A percentile compares a stretch with the other conserved stretches of the same genome.
These are phyloP conservation scores for Trypoxylus dichotomus DNA, from an alignment of 1,140 invertebrate species.

Conservation along the genomic window DNA sequence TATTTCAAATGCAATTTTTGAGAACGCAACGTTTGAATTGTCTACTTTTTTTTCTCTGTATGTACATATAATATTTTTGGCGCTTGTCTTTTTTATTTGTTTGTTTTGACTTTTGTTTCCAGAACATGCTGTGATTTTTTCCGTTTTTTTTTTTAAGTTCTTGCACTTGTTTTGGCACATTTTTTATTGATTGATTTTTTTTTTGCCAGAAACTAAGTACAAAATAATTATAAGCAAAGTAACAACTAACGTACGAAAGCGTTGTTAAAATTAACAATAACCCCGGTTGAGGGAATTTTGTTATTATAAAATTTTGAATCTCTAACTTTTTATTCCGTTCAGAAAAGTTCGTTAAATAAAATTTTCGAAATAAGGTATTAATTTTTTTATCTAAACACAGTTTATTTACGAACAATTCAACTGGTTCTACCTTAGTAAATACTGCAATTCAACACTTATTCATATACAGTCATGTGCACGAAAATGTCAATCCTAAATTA, in stretches of 20 bases:
- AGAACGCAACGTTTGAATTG: not conserved
- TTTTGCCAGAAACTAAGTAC: not conserved
- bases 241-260: not conserved
- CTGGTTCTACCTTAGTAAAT: no score
- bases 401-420: no score
- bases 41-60: not conserved
- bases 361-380: no score
- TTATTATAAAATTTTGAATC: no score
- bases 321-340: no score
- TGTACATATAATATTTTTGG: not conserved
- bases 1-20: not conserved
- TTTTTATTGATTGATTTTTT: not conserved
- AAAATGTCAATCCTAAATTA: no score
- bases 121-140: not conserved
- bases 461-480: no score
- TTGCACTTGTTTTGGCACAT: not conserved
- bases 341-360: no score
- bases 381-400: no score
- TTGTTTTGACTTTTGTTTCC: slow-evolving; percentile 7
- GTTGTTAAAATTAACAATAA: no score
- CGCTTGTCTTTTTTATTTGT: not conserved
- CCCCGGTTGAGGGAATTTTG: no score
- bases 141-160: not conserved
- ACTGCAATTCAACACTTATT: no score
- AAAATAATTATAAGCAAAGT: slow-evolving; percentile 28